phyloP scores from a whole-genome alignment of 2,797 vertebrate genomes.

The Silurus lanzhouensis region DNA sequence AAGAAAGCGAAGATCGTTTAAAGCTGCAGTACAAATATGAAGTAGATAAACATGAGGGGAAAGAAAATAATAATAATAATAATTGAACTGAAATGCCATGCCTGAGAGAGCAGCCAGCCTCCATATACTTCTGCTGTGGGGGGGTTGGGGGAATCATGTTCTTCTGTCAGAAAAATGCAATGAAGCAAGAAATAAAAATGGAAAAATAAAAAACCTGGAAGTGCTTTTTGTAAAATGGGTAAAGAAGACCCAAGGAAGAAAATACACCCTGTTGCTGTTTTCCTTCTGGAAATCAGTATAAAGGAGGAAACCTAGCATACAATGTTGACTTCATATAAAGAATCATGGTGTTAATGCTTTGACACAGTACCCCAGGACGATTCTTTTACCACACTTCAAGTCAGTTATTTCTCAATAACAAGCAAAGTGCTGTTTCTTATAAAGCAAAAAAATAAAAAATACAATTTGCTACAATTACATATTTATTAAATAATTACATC shows the following conservation, averaged over 20 bases:
- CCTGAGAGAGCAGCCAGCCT: slow-evolving; percentile 11
- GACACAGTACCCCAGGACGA: not conserved
- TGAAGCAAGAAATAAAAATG: slow-evolving; percentile 1
- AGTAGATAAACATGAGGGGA: not conserved
- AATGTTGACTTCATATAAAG: not conserved
- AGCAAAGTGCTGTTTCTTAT: not conserved
- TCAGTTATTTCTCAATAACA: not conserved
- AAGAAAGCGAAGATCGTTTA: not conserved
- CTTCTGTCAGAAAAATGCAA: not conserved
- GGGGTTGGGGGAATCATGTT: not conserved
- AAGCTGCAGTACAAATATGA: not conserved
- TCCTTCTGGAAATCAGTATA: not conserved
- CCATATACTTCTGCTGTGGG: not conserved
- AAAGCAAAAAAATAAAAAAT: too few species aligned
- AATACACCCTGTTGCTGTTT: not conserved
- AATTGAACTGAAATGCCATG: not conserved
- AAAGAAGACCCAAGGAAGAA: not conserved
- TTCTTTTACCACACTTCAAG: not conserved
- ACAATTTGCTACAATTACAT: not conserved
- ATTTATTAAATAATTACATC: not conserved
- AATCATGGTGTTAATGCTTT: not conserved
- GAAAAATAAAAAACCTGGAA: not conserved
- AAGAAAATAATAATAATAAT: not conserved
- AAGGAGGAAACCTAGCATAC: not conserved
- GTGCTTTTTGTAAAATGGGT: not conserved